phyloP scores from a whole-genome alignment of 1,140 invertebrate genomes.

The Epicauta chinensis region DNA sequence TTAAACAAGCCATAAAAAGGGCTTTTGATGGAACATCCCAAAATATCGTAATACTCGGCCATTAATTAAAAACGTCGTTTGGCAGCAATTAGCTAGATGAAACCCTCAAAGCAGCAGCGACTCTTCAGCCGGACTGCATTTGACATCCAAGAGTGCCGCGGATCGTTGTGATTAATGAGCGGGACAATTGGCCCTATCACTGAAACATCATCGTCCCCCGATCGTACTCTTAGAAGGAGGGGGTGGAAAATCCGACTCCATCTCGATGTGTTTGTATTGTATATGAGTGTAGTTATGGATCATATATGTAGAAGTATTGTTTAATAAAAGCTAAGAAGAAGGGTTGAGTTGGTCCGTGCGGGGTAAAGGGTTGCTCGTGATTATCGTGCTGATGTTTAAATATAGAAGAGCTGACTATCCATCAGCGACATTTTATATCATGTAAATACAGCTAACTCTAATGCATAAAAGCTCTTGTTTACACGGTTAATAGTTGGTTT shows the following conservation, averaged over 20 bases:
- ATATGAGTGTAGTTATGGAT: background rate
- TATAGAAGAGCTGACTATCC: constrained; percentile 18
- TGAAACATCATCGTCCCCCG: constrained; percentile 11
- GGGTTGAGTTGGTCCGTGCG: constrained; percentile 26
- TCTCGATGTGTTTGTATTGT: background rate
- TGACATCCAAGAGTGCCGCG: constrained; percentile 40
- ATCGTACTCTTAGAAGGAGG: constrained; percentile 12
- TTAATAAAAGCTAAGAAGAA: constrained; percentile 37
- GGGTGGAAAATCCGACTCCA: background rate
- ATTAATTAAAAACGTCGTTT: constrained; percentile 42
- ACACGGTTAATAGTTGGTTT: constrained; percentile 11
- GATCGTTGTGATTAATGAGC: constrained; percentile 42
- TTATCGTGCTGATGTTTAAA: background rate
- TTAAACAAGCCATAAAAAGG: constrained; percentile 19
- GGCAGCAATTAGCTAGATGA: constrained; percentile 42
- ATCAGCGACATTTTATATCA: constrained; percentile 40
- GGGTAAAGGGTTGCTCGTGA: too few species aligned
- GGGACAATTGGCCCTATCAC: constrained; percentile 38
- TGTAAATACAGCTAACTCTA: constrained; percentile 31
- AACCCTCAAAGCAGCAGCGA: constrained; percentile 39
- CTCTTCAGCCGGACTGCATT: constrained; percentile 40
- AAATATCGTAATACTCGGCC: constrained; percentile 30
- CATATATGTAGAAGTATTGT: background rate
- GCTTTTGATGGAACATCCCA: constrained; percentile 24
- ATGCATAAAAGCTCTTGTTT: constrained; percentile 8